Percentiles rank a stretch among this genome's conserved stretches.
phyloP scores from a whole-genome alignment of 2,888 invertebrate species.

The Pseudococcus jackbeardsleyi region DNA sequence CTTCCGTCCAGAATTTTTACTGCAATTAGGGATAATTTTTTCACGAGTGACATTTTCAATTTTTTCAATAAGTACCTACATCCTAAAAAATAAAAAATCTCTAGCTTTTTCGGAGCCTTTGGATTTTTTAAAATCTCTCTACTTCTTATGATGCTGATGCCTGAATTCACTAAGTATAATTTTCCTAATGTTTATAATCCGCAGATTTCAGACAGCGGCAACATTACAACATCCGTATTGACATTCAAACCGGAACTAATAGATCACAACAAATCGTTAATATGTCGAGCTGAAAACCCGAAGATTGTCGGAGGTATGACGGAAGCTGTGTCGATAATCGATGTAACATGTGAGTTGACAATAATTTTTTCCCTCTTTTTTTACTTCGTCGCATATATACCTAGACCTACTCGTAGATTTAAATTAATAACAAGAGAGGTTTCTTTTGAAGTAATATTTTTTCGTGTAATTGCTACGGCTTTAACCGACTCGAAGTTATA shows the following conservation, averaged over 20 bases:
- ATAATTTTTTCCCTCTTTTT: neutral
- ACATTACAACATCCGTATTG: constrained; percentile 83
- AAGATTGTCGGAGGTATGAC: constrained; percentile 80
- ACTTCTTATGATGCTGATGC: neutral
- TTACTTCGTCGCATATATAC: neutral
- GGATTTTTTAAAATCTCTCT: no score
- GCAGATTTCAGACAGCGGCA: constrained; percentile 85
- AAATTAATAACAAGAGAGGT: constrained; percentile 23
- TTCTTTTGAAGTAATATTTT: constrained; percentile 30
- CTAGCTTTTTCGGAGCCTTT: no score
- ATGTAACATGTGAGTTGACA: constrained; percentile 86
- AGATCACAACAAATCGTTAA: constrained; percentile 84
- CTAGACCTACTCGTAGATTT: no score
- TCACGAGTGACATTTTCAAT: neutral
- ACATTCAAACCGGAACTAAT: constrained; percentile 81
- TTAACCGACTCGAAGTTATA: neutral
- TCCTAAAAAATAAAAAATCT: no score
- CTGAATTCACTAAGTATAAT: neutral
- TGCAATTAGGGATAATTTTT: no score
- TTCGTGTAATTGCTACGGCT: constrained; percentile 36
- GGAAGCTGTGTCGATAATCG: constrained; percentile 85
- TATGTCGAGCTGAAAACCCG: constrained; percentile 85
- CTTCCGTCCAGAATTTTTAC: no score
- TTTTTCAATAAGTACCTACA: neutral
- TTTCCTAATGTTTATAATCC: constrained; percentile 34